Conservation (phyloP, 2,797 vertebrate species). For the Oreochromis grahami region DNA sequence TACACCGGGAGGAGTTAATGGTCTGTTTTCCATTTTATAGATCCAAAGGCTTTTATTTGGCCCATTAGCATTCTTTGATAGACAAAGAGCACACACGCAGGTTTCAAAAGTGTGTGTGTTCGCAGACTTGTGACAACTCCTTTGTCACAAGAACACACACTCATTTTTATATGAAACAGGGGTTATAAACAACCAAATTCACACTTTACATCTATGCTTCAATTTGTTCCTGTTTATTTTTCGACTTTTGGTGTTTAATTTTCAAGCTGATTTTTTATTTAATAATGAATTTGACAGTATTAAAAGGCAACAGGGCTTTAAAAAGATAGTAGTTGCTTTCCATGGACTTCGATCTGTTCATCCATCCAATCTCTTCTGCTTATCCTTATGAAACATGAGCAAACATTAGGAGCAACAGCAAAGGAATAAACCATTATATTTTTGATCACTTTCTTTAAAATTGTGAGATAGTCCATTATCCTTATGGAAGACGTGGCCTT, state of each 20-base stretch:
- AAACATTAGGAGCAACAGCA: neutral
- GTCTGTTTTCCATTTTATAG: conserved; percentile 60
- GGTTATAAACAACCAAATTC: neutral
- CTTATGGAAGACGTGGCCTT: neutral
- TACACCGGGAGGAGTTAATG: conserved; percentile 38
- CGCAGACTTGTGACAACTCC: neutral
- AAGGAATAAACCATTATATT: neutral
- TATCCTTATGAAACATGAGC: neutral
- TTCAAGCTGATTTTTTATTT: neutral
- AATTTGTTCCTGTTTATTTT: neutral
- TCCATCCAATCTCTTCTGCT: neutral
- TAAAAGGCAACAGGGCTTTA: neutral
- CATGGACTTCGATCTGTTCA: neutral
- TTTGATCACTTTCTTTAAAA: neutral
- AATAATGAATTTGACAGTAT: neutral
- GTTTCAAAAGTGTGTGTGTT: neutral
- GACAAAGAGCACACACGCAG: neutral
- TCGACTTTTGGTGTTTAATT: neutral
- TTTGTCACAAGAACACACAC: neutral
- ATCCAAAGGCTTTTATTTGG: conserved; percentile 62
- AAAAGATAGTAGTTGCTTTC: neutral
- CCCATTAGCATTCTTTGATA: conserved; percentile 53
- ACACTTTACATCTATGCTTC: neutral
- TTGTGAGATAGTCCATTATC: neutral
- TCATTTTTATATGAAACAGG: neutral